Base-by-base conservation (phyloP, 2,888 invertebrate genomes). In the Ferrisia virgata region DNA sequence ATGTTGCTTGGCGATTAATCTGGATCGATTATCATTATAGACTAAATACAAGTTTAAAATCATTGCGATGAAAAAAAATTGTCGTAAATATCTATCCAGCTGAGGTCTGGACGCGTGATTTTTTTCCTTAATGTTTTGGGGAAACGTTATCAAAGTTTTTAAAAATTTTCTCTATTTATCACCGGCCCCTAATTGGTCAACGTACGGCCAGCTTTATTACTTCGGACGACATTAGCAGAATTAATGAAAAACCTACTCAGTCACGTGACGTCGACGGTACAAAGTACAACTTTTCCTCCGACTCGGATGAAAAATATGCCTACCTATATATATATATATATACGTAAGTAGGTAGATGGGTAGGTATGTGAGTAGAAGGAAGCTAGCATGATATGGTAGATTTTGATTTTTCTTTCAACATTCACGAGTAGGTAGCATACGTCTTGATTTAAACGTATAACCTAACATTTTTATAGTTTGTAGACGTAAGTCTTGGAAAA, bases 161-260 rank as follows among this genome's bases (percentile, higher is more conserved):
- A 64, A 64, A 64, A 64, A 64, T 31, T 64, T 64, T 28, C 64
- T 64, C 64, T 64, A 64, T 64, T 64, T 31, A 64, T 64, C 64
- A 64, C 15, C 64, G 53, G 22, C 28, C 64, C 28, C 64, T 64
- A 64, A 64, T 64, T 64, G 64, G 64, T 15, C n/a, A 28, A 0
- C 64, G 64, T 64, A 64, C 28, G 28, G 64, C 18, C 28, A 64
- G 64, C 15, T 64, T 64, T 31, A 64, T 64, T 64, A 64, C 64
- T 28, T 31, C 28, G 64, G 64, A 64, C 64, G 64, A 64, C 64
- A 64, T 64, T 64, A 28, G 28, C 11, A 64, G 64, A 64, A 64
- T 64, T 64, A 64, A 64, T 64, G 64, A 64, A 64, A 53, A 53
- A 22, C 22, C 13, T 18, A 53, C 53, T 53, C 15, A 15, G 28